These are phyloP conservation scores for Hermaeophaga mercurialis DNA, from an alignment of 2,888 invertebrate species.

Conservation along the genomic window DNA sequence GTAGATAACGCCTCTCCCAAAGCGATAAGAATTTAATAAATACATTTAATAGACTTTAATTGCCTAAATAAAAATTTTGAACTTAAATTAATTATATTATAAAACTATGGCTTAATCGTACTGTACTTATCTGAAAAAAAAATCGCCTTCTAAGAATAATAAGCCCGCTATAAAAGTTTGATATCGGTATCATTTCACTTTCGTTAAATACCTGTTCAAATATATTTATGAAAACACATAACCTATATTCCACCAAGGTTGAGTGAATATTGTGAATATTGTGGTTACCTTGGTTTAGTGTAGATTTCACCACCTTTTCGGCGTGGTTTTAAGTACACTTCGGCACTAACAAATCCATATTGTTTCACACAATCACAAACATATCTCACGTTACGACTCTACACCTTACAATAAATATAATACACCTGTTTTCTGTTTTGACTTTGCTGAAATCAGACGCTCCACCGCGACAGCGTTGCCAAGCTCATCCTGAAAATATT, in stretches of 20 bases:
- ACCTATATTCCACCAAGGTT: conserved; percentile 12
- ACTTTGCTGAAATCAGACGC: conserved; percentile 4
- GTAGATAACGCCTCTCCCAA: no score
- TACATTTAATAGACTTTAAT: no score
- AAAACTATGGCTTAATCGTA: no score
- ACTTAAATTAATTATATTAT: no score
- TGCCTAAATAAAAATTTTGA: no score
- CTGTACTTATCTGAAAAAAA: no score
- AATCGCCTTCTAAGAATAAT: neutral
- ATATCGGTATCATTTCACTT: conserved; percentile 13
- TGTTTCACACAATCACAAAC: conserved; percentile 5
- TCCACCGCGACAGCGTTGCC: neutral
- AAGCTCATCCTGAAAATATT: no score
- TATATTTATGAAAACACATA: conserved; percentile 3
- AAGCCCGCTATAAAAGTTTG: neutral
- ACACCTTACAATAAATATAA: conserved; percentile 2
- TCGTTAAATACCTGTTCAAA: conserved; percentile 12
- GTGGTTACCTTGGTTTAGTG: conserved; percentile 17
- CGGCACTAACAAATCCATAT: conserved; percentile 14
- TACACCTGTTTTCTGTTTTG: conserved; percentile 15
- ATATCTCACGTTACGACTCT: neutral
- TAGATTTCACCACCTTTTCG: conserved; percentile 16
- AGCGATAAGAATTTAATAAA: no score
- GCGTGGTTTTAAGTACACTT: conserved; percentile 17
- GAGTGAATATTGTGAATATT: neutral